Evolutionary conservation across 2,113 vertebrate genomes (phyloP), one percentile per base, ranked within the genome.

Genomic region (Periophthalmus modestus): DNA sequence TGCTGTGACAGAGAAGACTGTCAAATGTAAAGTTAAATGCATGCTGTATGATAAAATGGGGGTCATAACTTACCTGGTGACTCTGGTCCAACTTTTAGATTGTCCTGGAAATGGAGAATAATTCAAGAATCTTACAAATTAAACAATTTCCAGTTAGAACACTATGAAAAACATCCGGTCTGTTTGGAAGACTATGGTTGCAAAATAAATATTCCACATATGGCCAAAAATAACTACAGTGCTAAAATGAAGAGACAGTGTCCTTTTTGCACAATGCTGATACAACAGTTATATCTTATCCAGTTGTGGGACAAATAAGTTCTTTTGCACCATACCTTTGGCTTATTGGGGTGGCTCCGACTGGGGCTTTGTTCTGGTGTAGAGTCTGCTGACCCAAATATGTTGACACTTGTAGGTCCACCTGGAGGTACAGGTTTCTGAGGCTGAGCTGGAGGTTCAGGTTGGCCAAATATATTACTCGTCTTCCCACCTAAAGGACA

Each of bases 401-500:
- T 96, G 77, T 94, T 90, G 59, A 90, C 97, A 66, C 33, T 63
- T 18, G 85, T 75, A 61, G 88, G 93, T 73, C 95, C 95, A 74
- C 93, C 94, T 63, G 95, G 92, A 28, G 95, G 93, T 55, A 92
- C 83, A 52, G 90, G 65, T 72, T 89, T 94, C 18, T 91, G 93
- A 65, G 92, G 92, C 34, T 88, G 85, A 74, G 92, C 87, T 77
- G 92, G 73, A 69, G 94, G 77, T 28, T 79, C 79, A 2, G 93
- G 84, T 2, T 93, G 94, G 1, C 94, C 94, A 87, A 99, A 98
- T 89, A 98, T 98, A 3, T 95, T 96, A 61, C 97, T 95, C 52
- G 81, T 92, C 81, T 93, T 95, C 47, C 94, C 94, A 76, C 94
- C 94, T 94, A 75, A 13, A 79, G 2, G 16, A 74, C 76, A 4